phyloP scores from a whole-genome alignment of 2,113 vertebrate species.

The Boulengerochromis microlepis region DNA sequence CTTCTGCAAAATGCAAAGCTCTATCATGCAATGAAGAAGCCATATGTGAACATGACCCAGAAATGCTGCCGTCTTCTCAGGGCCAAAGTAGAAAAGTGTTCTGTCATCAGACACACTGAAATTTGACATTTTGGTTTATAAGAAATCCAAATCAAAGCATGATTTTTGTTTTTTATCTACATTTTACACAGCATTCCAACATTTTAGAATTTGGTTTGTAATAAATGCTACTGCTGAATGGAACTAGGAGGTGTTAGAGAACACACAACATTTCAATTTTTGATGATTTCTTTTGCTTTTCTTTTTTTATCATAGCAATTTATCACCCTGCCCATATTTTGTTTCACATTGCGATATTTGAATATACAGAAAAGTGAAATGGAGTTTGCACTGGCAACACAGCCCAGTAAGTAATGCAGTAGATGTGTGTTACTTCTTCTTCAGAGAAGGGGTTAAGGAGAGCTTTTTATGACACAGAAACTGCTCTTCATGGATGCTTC shows the following conservation, averaged over 20 bases:
- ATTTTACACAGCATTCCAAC: not conserved
- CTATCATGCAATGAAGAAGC: not conserved
- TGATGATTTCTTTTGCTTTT: not conserved
- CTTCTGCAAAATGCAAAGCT: not conserved
- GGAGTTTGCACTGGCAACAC: not conserved
- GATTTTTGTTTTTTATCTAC: not conserved
- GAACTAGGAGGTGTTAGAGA: not conserved
- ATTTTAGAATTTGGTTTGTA: not conserved
- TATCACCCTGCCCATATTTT: not conserved
- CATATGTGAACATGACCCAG: not conserved
- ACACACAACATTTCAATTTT: not conserved
- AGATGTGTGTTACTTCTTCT: not conserved
- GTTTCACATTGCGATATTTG: not conserved
- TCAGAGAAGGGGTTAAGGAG: not conserved
- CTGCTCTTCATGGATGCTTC: no score
- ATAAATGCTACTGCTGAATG: not conserved
- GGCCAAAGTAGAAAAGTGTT: not conserved
- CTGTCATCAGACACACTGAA: not conserved
- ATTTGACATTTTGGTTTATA: not conserved
- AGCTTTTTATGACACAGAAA: not conserved
- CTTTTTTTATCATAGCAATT: not conserved
- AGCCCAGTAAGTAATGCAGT: not conserved
- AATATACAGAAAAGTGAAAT: not conserved
- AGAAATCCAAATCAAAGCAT: not conserved
- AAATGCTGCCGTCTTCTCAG: not conserved